A percentile compares a stretch with the other conserved stretches of the same genome.
phyloP scores from a whole-genome alignment of 2,113 vertebrate species.

The Meles meles region DNA sequence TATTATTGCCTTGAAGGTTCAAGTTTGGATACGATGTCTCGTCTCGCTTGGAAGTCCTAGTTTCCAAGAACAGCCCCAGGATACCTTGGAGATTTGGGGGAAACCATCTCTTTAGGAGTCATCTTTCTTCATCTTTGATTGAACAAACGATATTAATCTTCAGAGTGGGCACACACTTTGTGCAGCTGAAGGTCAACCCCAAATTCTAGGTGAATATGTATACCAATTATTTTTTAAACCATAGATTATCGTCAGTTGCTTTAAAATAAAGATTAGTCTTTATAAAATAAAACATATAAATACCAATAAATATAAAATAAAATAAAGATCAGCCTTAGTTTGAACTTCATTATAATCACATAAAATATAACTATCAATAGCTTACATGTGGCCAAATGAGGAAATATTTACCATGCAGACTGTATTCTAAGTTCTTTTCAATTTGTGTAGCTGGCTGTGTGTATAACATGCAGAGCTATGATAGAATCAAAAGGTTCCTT shows the following conservation, averaged over 20 bases:
- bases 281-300: neutral
- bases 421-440: neutral
- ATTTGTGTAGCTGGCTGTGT: neutral
- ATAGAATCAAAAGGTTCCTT: neutral
- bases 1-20: neutral
- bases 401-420: neutral
- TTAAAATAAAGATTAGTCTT: conserved; percentile 1
- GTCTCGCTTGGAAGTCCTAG: neutral
- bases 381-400: neutral
- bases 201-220: neutral
- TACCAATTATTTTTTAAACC: neutral
- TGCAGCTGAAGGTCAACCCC: neutral
- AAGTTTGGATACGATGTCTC: neutral
- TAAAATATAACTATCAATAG: neutral
- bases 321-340: neutral
- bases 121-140: neutral
- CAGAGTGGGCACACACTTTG: neutral
- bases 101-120: neutral
- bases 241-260: neutral
- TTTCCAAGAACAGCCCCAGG: neutral
- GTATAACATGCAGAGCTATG: neutral
- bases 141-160: neutral
- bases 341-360: neutral
- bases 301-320: neutral
- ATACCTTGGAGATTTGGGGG: neutral